Percentiles rank a stretch among this genome's conserved stretches.
phyloP scores from a whole-genome alignment of 2,797 vertebrate genomes.

The Synanceia verrucosa region DNA sequence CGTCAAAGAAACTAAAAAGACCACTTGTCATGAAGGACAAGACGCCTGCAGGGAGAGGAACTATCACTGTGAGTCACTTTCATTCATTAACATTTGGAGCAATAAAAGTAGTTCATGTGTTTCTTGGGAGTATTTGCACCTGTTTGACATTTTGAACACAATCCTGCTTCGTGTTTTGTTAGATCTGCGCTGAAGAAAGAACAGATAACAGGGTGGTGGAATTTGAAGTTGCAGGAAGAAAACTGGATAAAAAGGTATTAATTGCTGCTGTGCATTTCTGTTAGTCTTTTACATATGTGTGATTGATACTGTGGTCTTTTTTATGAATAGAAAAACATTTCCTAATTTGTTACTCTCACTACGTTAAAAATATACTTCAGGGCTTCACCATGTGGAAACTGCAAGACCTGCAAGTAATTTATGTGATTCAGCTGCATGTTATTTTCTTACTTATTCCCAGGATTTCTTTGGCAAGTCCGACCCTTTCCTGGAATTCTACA shows the following conservation, averaged over 20 bases:
- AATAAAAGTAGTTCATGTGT: background rate
- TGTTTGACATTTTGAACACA: background rate
- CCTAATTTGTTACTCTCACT: background rate
- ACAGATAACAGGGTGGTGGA: slow-evolving; percentile 93
- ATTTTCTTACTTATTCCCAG: slow-evolving; percentile 68
- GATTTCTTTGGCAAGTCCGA: slow-evolving; percentile 98
- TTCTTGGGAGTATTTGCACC: background rate
- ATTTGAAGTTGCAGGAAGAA: slow-evolving; percentile 91
- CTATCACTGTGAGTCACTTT: slow-evolving; percentile 86
- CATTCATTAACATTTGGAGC: background rate
- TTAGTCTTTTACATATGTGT: background rate
- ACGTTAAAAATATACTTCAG: background rate
- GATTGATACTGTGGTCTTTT: background rate
- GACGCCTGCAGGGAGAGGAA: slow-evolving; percentile 90
- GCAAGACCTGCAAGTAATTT: background rate
- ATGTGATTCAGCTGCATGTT: background rate
- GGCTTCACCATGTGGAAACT: background rate
- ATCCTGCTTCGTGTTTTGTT: slow-evolving; percentile 13
- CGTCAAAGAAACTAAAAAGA: slow-evolving; percentile 87
- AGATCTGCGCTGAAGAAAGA: slow-evolving; percentile 95
- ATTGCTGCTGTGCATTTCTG: background rate
- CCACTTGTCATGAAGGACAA: slow-evolving; percentile 90
- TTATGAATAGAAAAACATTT: background rate
- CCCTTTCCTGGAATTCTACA: slow-evolving; percentile 96
- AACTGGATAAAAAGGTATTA: slow-evolving; percentile 95